Conservation (phyloP, 1,140 invertebrate species). For the Leptestheria dahalacensis region DNA sequence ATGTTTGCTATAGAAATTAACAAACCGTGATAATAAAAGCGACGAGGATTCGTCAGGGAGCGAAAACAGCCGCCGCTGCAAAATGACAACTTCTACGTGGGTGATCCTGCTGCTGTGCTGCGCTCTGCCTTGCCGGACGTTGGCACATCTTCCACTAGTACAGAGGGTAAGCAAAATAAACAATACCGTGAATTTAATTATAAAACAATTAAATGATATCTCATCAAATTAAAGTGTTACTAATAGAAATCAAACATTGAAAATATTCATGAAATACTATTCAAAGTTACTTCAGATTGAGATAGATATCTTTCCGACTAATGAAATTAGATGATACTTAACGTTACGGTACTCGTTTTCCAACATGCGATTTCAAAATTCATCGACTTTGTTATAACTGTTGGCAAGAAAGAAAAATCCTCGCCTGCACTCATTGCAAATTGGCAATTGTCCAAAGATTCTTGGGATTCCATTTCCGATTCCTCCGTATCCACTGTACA, state of each 20-base stretch:
- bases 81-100: background rate
- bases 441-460: no score
- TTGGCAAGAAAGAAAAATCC: background rate
- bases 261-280: no score
- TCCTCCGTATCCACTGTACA: no score
- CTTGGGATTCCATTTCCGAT: no score
- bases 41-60: background rate
- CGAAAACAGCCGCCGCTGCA: background rate
- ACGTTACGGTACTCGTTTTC: background rate
- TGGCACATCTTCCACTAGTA: conserved; percentile 3
- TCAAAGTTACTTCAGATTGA: no score
- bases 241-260: background rate
- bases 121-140: background rate
- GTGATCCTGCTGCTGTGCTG: background rate
- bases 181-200: background rate
- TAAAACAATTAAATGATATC: background rate
- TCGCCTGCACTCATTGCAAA: no score
- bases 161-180: background rate
- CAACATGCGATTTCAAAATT: background rate
- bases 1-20: background rate
- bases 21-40: background rate
- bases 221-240: background rate
- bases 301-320: background rate
- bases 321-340: background rate
- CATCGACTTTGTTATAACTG: background rate